Evolutionary conservation across 1,140 invertebrate genomes (phyloP), one percentile per base, ranked within the genome.

Genomic region (Drosophila sucinea): DNA sequence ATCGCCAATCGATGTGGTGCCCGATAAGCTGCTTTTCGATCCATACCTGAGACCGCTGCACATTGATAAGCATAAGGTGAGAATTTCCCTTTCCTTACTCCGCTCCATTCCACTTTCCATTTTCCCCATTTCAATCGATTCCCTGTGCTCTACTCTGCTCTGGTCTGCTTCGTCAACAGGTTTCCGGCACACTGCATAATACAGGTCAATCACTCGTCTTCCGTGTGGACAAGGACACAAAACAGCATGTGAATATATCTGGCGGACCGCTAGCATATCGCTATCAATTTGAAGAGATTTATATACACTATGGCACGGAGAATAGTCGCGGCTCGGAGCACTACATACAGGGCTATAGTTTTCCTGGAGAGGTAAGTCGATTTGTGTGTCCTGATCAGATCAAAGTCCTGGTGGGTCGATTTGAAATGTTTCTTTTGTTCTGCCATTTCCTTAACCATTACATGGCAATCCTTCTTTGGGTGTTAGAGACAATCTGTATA

Each of bases 1-100:
- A 92, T 98, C 97, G 62, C 98, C 98, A 17, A 98, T 99, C 80
- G 97, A 99, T 93, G 96, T 99, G 64, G 97, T 98, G 87, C 98
- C 98, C 4, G 95, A 96, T 70, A 96, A 97, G 90, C 94, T 99
- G 55, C 94, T 99, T 29, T 99, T 96, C 93, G 98, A 99, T 94
- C 98, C 98, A 3, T 96, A 97, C 93, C 94, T 99, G 64, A 95
- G 96, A 78, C 95, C 96, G 54, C 93, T 99, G 73, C 95, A 97
- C 84, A 95, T 99, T 80, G 97, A 98, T 93, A 97, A 97, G 92
- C 95, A 97, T 93, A 96, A 96, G 95, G 98, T 98, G 94, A 78
- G 77, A 10, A 6, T 4, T 4, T 23, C 8, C 27, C 11, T 27
- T n/a, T 10, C 44, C 23, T 1, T 3, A 1, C 17, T 25, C 3